phyloP scores from a whole-genome alignment of 2,888 invertebrate species.

The Sympetrum striolatum region DNA sequence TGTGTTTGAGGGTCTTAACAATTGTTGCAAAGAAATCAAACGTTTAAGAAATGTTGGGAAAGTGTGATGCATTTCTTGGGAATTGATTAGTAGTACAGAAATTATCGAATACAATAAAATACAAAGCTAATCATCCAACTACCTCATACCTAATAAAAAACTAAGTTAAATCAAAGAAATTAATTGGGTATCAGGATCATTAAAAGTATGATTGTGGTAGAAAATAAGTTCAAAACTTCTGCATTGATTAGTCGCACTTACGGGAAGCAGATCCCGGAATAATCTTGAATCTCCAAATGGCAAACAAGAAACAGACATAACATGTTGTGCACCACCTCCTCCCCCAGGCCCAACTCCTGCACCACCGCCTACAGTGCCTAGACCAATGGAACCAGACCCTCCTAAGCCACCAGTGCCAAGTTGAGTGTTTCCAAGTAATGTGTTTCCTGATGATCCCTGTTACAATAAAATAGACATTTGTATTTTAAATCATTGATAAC shows the following conservation, averaged over 20 bases:
- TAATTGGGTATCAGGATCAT: too few relatives aligned
- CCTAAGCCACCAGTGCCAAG: slow-evolving; percentile 4
- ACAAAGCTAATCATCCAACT: too few relatives aligned
- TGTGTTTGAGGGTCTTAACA: too few relatives aligned
- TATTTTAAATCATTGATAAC: background rate
- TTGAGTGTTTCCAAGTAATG: slow-evolving; percentile 61
- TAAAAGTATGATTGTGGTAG: too few relatives aligned
- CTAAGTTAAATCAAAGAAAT: too few relatives aligned
- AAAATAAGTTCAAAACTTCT: background rate
- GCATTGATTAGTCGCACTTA: slow-evolving; percentile 51
- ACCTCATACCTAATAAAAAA: too few relatives aligned
- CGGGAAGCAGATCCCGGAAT: slow-evolving; percentile 72
- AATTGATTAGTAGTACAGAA: too few relatives aligned
- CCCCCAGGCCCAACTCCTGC: slow-evolving; percentile 39
- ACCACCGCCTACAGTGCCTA: slow-evolving; percentile 49
- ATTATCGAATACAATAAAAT: too few relatives aligned
- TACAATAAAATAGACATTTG: background rate
- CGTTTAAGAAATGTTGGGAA: too few relatives aligned
- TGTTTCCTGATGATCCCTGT: slow-evolving; percentile 54
- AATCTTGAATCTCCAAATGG: slow-evolving; percentile 90
- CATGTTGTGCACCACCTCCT: slow-evolving; percentile 64
- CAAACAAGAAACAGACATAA: slow-evolving; percentile 75
- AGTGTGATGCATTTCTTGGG: too few relatives aligned
- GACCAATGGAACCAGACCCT: slow-evolving; percentile 46
- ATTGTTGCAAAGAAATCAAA: too few relatives aligned